A percentile compares a stretch with the other conserved stretches of the same genome.
These are phyloP conservation scores for Gadopsis marmoratus DNA, from an alignment of 2,797 vertebrate genomes.

Conservation along the genomic window DNA sequence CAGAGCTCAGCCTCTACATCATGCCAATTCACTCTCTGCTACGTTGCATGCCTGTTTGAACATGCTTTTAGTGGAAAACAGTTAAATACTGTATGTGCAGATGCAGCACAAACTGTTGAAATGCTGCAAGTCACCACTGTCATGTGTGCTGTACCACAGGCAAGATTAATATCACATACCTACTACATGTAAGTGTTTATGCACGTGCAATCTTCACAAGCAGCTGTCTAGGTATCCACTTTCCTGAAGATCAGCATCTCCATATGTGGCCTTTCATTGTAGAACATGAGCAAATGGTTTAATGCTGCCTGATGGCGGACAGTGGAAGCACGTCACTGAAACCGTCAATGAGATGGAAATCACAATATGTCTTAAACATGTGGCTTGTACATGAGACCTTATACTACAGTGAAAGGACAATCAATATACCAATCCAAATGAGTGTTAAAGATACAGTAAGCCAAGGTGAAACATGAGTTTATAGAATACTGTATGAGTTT, in stretches of 20 bases:
- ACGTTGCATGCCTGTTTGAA: slow-evolving; percentile 52
- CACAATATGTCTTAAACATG: slow-evolving; percentile 25
- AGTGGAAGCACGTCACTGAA: slow-evolving; percentile 3
- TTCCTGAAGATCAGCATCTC: slow-evolving; percentile 60
- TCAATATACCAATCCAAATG: slow-evolving; percentile 47
- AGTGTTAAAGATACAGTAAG: background rate
- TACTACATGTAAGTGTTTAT: slow-evolving; percentile 30
- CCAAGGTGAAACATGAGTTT: background rate
- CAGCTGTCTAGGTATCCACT: slow-evolving; percentile 23
- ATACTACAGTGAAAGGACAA: slow-evolving; percentile 21
- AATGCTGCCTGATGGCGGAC: slow-evolving; percentile 27
- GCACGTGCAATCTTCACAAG: slow-evolving; percentile 68
- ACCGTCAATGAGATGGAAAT: slow-evolving; percentile 50
- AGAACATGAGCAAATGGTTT: slow-evolving; percentile 32
- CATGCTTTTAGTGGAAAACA: slow-evolving; percentile 38
- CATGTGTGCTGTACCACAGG: slow-evolving; percentile 25
- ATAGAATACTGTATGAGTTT: background rate
- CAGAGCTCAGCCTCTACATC: slow-evolving; percentile 24
- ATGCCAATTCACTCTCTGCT: slow-evolving; percentile 26
- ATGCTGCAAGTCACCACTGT: slow-evolving; percentile 12
- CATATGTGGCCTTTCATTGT: slow-evolving; percentile 25
- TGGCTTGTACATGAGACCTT: slow-evolving; percentile 33
- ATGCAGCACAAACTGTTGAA: slow-evolving; percentile 21
- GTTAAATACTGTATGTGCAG: slow-evolving; percentile 33
- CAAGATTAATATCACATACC: slow-evolving; percentile 35